These are phyloP conservation scores for Heliconius hewitsoni DNA, from an alignment of 1,140 invertebrate species.

Conservation along the genomic window DNA sequence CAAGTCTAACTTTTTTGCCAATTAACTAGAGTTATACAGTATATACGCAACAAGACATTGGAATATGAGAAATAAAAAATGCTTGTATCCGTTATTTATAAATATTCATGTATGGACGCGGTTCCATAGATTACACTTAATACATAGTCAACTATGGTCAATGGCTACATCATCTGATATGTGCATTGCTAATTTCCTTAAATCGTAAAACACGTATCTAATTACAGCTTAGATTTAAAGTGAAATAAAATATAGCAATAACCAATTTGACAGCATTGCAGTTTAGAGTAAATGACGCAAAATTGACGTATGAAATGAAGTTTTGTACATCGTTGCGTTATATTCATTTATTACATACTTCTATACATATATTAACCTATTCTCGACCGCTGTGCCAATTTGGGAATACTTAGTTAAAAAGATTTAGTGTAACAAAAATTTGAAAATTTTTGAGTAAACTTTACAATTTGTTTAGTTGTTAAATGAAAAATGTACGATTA, in stretches of 20 bases:
- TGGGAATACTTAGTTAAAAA: too few species aligned
- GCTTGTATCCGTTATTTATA: too few species aligned
- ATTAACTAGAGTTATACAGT: not conserved
- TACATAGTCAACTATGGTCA: too few species aligned
- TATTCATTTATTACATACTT: too few species aligned
- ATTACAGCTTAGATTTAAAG: not conserved
- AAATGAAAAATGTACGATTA: too few species aligned
- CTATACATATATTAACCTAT: too few species aligned
- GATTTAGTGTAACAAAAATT: too few species aligned
- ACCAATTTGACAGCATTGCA: not conserved
- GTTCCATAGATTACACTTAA: not conserved
- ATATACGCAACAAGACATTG: not conserved
- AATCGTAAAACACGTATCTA: not conserved
- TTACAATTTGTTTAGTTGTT: too few species aligned
- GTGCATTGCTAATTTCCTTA: not conserved
- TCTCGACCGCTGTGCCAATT: too few species aligned
- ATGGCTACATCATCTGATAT: too few species aligned
- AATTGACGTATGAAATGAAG: conserved; percentile 17
- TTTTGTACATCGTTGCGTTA: not conserved
- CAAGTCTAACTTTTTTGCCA: not conserved
- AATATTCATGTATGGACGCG: not conserved
- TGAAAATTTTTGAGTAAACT: too few species aligned
- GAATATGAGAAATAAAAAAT: too few species aligned
- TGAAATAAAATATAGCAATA: not conserved
- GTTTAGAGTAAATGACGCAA: not conserved